Evolutionary conservation across 2,797 vertebrate genomes (phyloP).

Genomic region (Tauraco hartlaubi): DNA sequence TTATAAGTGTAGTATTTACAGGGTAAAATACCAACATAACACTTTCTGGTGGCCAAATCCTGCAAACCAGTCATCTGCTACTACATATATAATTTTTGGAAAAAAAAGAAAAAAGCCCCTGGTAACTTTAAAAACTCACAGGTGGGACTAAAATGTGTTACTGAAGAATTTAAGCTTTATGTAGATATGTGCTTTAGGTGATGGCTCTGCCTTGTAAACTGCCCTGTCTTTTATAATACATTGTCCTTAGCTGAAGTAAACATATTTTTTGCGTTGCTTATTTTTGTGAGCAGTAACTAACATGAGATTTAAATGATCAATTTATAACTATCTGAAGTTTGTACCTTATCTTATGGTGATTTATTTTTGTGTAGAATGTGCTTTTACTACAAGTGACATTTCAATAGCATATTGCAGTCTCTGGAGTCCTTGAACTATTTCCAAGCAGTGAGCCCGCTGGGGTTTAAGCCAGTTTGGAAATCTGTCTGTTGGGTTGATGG

Average conservation of each 20-base stretch:
- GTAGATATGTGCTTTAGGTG: background rate
- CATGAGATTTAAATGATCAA: background rate
- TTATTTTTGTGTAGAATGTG: slow-evolving; percentile 29
- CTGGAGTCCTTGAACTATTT: slow-evolving; percentile 47
- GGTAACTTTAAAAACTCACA: background rate
- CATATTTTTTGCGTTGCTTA: background rate
- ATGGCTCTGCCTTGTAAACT: background rate
- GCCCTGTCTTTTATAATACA: background rate
- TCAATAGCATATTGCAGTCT: background rate
- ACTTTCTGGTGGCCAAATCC: background rate
- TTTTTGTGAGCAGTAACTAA: slow-evolving; percentile 25
- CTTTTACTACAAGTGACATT: slow-evolving; percentile 37
- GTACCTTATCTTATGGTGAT: slow-evolving; percentile 30
- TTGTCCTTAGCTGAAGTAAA: background rate
- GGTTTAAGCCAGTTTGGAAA: slow-evolving; percentile 49
- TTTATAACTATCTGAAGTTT: slow-evolving; percentile 31
- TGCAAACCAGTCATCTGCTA: background rate
- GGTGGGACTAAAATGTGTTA: background rate
- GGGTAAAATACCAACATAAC: background rate
- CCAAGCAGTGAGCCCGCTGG: background rate
- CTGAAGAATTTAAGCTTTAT: background rate
- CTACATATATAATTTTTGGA: background rate
- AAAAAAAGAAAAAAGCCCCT: background rate
- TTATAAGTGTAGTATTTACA: background rate
- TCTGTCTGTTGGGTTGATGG: slow-evolving; percentile 44